Evolutionary conservation across 1,140 invertebrate species (phyloP).

Genomic region (Drosophila neocordata): DNA sequence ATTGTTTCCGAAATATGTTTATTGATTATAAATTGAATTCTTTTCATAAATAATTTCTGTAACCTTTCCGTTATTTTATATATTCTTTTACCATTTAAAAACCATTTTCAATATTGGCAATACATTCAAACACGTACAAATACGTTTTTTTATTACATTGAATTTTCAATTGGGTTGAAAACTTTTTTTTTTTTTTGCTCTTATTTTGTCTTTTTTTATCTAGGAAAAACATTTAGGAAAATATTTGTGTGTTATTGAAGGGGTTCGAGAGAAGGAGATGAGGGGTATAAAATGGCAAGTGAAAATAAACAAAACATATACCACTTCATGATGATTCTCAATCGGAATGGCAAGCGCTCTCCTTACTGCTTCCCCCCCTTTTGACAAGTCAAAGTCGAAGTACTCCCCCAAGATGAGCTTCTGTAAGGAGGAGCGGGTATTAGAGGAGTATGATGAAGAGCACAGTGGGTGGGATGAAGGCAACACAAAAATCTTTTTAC

Average conservation of each 20-base stretch:
- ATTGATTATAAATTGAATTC: neutral
- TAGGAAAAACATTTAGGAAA: constrained; percentile 5
- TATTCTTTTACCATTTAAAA: neutral
- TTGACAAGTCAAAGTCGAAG: constrained; percentile 16
- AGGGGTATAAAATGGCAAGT: neutral
- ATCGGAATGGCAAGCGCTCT: constrained; percentile 13
- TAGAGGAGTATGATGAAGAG: neutral
- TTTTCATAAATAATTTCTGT: neutral
- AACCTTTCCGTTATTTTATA: neutral
- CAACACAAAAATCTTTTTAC: constrained; percentile 77
- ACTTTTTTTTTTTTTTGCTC: neutral
- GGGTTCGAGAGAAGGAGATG: neutral
- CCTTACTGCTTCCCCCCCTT: neutral
- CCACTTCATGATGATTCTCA: constrained; percentile 20
- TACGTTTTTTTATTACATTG: neutral
- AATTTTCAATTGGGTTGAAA: constrained; percentile 8
- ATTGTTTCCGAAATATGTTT: too few species aligned
- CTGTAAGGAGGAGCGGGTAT: neutral
- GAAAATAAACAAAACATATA: constrained; percentile 16
- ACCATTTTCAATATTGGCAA: neutral
- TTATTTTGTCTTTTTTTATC: neutral
- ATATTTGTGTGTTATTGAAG: constrained; percentile 16
- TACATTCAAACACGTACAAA: constrained; percentile 18
- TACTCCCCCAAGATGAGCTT: constrained; percentile 26
- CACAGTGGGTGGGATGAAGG: constrained; percentile 23